These are phyloP conservation scores for Sinocyclocheilus anshuiensis DNA, from an alignment of 2,113 vertebrate genomes.

Conservation along the genomic window DNA sequence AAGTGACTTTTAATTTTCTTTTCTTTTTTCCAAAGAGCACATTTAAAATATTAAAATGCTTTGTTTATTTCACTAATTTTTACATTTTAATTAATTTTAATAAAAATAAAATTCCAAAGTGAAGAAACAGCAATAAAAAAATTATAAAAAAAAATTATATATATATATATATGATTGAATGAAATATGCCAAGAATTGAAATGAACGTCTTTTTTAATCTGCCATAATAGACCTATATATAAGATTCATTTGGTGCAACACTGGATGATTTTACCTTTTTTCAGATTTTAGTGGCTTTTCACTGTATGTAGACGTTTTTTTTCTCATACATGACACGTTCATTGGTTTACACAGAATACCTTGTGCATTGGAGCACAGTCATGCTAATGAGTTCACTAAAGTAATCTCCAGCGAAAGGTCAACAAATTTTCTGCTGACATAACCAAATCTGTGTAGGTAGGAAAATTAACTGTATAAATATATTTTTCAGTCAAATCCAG, in stretches of 20 bases:
- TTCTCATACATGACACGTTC: neutral
- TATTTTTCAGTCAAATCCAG: neutral
- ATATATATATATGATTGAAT: no score
- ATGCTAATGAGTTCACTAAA: slow-evolving; percentile 49
- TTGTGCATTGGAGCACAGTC: slow-evolving; percentile 10
- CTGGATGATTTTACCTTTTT: neutral
- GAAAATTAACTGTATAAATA: neutral
- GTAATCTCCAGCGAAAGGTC: slow-evolving; percentile 52
- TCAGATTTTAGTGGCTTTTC: neutral
- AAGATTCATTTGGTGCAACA: neutral
- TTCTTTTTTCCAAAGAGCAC: no score
- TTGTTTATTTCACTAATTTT: no score
- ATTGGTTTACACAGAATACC: slow-evolving; percentile 10
- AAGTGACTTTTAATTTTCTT: neutral
- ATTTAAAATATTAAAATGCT: no score
- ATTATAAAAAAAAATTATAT: no score
- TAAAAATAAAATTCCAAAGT: no score
- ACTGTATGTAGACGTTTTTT: neutral
- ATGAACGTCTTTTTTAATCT: neutral
- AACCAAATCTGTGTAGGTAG: neutral
- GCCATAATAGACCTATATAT: no score
- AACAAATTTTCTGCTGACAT: slow-evolving; percentile 26
- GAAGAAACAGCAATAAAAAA: no score
- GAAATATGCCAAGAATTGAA: neutral
- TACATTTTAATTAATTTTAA: no score